Evolutionary conservation across 2,113 vertebrate species (phyloP), one percentile per base, ranked within the genome.

Genomic region (Anhinga rufa): DNA sequence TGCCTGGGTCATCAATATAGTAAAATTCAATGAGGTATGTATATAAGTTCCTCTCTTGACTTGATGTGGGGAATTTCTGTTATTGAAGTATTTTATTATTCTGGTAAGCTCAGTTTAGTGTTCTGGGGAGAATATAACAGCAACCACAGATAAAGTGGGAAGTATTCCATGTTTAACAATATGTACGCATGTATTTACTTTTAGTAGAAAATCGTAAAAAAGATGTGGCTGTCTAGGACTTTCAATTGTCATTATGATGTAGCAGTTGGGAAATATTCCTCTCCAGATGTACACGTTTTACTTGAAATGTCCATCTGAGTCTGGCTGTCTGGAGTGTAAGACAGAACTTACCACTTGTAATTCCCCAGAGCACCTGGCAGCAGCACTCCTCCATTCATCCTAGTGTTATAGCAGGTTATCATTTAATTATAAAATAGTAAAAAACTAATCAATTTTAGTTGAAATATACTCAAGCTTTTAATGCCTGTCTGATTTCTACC

Each of bases 1-100:
- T 96, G 98, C 98, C 60, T 99, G 98, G 98, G 96, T 97, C 92
- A 98, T 99, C 96, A 99, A 98, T 96, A 99, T 93, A 69, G 95
- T 98, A 88, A 98, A 98, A 95, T 99, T 99, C 96, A 98, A 98
- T 34, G 98, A 99, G 98, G 98, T 99, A 95, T 36, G 15, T 40
- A 12, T 49, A 16, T 78, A 5, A 46, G 14, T 86, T 89, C 54
- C 14, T 46, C 48, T 71, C 40, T 77, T 65, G 70, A n/a, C 12
- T 31, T 61, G 22, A 6, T 64, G 32, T 10, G 4, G 3, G 16
- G 61, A 68, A 49, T 40, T 64, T 81, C 0, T 0, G 9, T 57
- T 44, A 51, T 16, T 78, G 12, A 71, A 11, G 17, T 36, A 46
- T 40, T 75, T 85, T 34, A 66, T 60, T 70, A 14, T 81, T 72